phyloP scores from a whole-genome alignment of 1,140 invertebrate species.

The Drosophila lacteicornis region DNA sequence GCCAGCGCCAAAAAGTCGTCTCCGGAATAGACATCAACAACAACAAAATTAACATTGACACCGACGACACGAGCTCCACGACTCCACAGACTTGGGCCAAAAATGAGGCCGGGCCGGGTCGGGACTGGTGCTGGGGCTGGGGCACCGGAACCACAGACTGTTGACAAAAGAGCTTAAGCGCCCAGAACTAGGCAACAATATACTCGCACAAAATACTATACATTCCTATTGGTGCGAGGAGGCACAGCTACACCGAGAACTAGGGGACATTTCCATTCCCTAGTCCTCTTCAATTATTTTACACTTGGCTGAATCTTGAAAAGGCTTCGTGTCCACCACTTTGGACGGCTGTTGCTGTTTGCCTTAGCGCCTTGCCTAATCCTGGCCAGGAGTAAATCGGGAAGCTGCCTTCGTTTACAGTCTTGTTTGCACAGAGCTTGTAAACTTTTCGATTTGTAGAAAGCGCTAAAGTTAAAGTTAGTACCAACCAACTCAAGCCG shows the following conservation, averaged over 20 bases:
- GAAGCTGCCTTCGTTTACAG: conserved; percentile 41
- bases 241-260: conserved; percentile 1
- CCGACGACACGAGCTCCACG: conserved; percentile 18
- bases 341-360: conserved; percentile 26
- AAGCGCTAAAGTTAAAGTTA: conserved; percentile 60
- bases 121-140: not conserved
- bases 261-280: conserved; percentile 53
- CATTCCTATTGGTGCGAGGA: conserved; percentile 12
- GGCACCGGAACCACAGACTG: conserved; percentile 42
- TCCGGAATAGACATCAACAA: conserved; percentile 46
- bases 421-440: conserved; percentile 33
- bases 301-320: conserved; percentile 55
- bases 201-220: conserved; percentile 38
- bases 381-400: conserved; percentile 1
- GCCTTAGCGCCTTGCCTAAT: conserved; percentile 31
- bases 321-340: conserved; percentile 13
- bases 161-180: conserved; percentile 73
- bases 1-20: conserved; percentile 75
- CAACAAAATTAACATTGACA: conserved; percentile 38
- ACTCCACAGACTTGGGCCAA: conserved; percentile 37
- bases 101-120: conserved; percentile 7
- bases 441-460: conserved; percentile 35
- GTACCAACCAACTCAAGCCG: conserved; percentile 23
- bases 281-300: conserved; percentile 56
- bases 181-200: conserved; percentile 54